Percentiles rank a stretch among this genome's conserved stretches.
Evolutionary conservation across 2,113 vertebrate genomes (phyloP).

Genomic region (Sylvia atricapilla): DNA sequence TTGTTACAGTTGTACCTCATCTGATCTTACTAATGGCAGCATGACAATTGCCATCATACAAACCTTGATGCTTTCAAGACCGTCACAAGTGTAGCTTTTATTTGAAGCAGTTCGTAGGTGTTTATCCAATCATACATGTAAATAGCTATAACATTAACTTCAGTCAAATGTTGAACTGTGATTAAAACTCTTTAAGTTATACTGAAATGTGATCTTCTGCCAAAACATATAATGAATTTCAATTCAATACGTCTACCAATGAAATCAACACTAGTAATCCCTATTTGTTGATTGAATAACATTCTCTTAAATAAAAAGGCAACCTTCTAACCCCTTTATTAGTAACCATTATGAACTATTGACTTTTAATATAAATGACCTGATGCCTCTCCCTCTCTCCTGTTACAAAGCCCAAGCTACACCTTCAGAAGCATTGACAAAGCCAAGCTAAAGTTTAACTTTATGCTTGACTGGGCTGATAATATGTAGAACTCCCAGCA

Average conservation of each 20-base stretch:
- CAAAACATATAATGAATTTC: not conserved
- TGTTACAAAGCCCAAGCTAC: not conserved
- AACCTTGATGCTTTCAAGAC: not conserved
- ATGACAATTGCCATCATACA: not conserved
- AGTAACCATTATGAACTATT: not conserved
- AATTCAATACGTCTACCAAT: not conserved
- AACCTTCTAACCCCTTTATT: not conserved
- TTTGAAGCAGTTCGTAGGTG: not conserved
- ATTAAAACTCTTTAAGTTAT: not conserved
- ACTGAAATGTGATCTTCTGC: not conserved
- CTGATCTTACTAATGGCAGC: not conserved
- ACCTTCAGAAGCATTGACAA: not conserved
- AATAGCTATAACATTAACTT: not conserved
- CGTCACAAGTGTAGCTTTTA: not conserved
- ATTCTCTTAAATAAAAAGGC: not conserved
- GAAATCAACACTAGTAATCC: not conserved
- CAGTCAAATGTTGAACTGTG: not conserved
- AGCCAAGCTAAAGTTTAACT: not conserved
- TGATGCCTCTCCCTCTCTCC: not conserved
- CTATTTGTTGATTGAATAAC: not conserved
- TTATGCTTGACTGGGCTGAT: not conserved
- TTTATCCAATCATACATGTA: not conserved
- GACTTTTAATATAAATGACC: not conserved
- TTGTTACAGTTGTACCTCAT: not conserved
- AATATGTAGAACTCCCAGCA: not conserved